Conservation (phyloP, 1,140 invertebrate species). For the Laupala kohalensis region DNA sequence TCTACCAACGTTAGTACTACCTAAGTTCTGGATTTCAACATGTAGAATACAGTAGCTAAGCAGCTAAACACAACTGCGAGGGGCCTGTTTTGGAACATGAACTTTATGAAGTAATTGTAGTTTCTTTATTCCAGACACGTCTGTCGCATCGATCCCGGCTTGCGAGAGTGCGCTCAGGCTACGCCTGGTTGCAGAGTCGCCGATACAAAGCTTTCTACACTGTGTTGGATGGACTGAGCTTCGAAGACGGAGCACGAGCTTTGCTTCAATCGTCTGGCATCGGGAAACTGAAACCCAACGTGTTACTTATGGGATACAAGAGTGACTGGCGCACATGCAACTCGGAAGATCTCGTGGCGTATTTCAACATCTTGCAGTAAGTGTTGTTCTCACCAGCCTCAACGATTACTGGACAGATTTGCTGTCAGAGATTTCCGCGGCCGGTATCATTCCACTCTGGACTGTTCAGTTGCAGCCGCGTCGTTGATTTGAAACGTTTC, state of each 20-base stretch:
- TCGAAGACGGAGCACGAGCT: slow-evolving; percentile 67
- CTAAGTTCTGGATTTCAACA: too few species aligned
- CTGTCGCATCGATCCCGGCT: slow-evolving; percentile 50
- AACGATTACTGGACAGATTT: neutral
- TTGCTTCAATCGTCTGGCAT: slow-evolving; percentile 70
- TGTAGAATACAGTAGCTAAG: too few species aligned
- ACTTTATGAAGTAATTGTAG: too few species aligned
- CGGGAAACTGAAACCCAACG: slow-evolving; percentile 86
- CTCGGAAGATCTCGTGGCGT: slow-evolving; percentile 60
- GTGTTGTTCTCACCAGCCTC: slow-evolving; percentile 23
- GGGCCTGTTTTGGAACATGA: too few species aligned
- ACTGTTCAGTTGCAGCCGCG: too few species aligned
- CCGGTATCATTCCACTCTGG: neutral
- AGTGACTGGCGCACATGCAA: slow-evolving; percentile 67
- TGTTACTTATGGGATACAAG: slow-evolving; percentile 90
- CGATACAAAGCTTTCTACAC: slow-evolving; percentile 83
- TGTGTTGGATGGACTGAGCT: slow-evolving; percentile 57
- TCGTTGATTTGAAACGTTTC: too few species aligned
- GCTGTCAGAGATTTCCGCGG: neutral
- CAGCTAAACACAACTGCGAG: too few species aligned
- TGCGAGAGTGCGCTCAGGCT: slow-evolving; percentile 44
- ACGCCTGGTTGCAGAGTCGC: slow-evolving; percentile 57
- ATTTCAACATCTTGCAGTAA: slow-evolving; percentile 91
- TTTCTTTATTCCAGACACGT: slow-evolving; percentile 41
- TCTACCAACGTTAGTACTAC: too few species aligned